Evolutionary conservation across 2,888 invertebrate species (phyloP), one percentile per base, ranked within the genome.

Genomic region (Bedellia somnulentella): DNA sequence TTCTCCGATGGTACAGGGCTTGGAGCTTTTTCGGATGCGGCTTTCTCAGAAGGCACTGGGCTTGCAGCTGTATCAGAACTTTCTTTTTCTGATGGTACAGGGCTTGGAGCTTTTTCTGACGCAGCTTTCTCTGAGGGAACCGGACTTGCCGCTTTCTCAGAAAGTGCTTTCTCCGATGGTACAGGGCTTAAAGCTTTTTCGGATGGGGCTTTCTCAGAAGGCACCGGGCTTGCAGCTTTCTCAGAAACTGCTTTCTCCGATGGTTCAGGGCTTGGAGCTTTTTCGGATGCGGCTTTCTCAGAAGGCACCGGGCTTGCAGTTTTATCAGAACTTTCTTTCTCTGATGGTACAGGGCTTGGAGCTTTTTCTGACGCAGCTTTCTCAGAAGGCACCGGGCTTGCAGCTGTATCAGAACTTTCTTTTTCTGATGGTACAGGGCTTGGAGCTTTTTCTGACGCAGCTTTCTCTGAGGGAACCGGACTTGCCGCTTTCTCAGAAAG

Each of bases 351-450:
- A 1, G 33, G 29, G 12, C 33, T 33, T 3, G n/a, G 2, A n/a
- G 14, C 14, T 9, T 5, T 3, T 15, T 26, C 14, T 3, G 17
- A 16, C 14, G 21, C 10, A 6, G 16, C 23, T 29, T 29, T 15
- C 9, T 33, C 31, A 13, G 22, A 24, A 5, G 14, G 12, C 1
- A 22, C 17, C 1, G 30, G 36, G 13, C 38, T 41, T 0, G 31
- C 18, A 0, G 32, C 32, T 2, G 15, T 26, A n/a, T 6, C 5
- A 9, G 8, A 2, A 3, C 2, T 6, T 5, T 6, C 9, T 10
- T 26, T 26, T 9, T 24, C 24, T 9, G 24, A 24, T 10, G 22
- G 27, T 17, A 8, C 6, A 1, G 33, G 29, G 12, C 33, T 33
- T 3, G n/a, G 2, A 6, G 28, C 30, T 6, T 15, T 35, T 15